Percentiles rank a stretch among this genome's conserved stretches.
Evolutionary conservation across 2,113 vertebrate species (phyloP).

Genomic region (Pogona vitticeps): DNA sequence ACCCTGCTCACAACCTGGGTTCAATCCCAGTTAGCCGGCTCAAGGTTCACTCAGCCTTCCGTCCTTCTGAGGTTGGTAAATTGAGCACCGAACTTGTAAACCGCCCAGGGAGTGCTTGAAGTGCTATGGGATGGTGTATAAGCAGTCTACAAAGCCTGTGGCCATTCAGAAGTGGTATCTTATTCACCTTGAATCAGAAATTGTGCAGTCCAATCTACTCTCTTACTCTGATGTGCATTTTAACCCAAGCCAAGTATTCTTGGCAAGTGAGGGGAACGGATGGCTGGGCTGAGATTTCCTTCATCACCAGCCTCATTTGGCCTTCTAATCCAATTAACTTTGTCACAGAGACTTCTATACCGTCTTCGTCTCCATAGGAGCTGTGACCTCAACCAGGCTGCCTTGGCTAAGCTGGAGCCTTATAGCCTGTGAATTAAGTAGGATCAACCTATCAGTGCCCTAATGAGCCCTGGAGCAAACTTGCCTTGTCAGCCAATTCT

Average conservation of each 20-base stretch:
- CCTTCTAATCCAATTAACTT: slow-evolving; percentile 15
- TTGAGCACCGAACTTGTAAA: no score
- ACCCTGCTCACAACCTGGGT: no score
- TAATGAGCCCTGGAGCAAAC: background rate
- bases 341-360: background rate
- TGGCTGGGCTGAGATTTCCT: background rate
- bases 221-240: background rate
- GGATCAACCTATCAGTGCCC: background rate
- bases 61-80: no score
- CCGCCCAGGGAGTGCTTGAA: no score
- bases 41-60: no score
- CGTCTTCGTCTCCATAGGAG: background rate
- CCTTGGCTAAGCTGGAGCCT: background rate
- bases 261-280: background rate
- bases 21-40: no score
- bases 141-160: no score
- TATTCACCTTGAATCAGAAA: background rate
- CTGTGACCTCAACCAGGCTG: slow-evolving; percentile 1
- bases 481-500: background rate
- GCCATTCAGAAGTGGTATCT: background rate
- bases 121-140: no score
- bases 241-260: background rate
- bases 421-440: slow-evolving; percentile 16
- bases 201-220: background rate
- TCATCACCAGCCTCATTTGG: background rate